phyloP scores from a whole-genome alignment of 2,797 vertebrate species.

The Aotus griseimembra region DNA sequence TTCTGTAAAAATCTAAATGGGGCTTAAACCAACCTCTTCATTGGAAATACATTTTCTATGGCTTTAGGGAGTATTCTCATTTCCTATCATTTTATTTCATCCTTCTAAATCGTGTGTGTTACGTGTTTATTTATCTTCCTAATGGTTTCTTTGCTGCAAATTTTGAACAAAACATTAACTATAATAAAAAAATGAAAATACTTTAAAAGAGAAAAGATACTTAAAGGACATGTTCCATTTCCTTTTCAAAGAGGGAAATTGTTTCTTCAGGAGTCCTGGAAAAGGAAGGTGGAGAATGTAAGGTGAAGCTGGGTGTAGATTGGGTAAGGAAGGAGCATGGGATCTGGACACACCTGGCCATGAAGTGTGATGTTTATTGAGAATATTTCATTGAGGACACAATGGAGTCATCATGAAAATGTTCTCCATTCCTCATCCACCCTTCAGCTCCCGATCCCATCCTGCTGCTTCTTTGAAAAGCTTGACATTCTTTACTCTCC shows the following conservation, averaged over 20 bases:
- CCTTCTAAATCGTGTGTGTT: not conserved
- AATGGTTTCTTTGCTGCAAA: conserved; percentile 10
- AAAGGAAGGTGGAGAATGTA: not conserved
- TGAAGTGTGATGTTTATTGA: not conserved
- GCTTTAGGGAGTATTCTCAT: not conserved
- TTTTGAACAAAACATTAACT: conserved; percentile 37
- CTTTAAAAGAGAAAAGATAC: not conserved
- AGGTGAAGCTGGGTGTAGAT: not conserved
- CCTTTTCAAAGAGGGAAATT: not conserved
- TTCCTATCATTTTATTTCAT: conserved; percentile 23
- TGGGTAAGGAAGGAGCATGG: not conserved
- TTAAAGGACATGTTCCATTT: not conserved
- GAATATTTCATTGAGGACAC: not conserved
- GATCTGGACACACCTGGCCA: not conserved
- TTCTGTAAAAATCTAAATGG: conserved; percentile 25
- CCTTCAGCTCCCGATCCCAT: not conserved
- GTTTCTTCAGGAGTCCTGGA: not conserved
- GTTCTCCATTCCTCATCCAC: not conserved
- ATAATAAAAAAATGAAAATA: conserved; percentile 39
- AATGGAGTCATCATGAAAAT: not conserved
- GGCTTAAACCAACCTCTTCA: not conserved
- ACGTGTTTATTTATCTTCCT: not conserved
- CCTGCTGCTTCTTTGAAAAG: not conserved
- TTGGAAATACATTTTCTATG: conserved; percentile 30
- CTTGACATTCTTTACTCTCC: not conserved